Base-by-base conservation (phyloP, 2,797 vertebrate genomes). In the Acrocephalus scirpaceus region DNA sequence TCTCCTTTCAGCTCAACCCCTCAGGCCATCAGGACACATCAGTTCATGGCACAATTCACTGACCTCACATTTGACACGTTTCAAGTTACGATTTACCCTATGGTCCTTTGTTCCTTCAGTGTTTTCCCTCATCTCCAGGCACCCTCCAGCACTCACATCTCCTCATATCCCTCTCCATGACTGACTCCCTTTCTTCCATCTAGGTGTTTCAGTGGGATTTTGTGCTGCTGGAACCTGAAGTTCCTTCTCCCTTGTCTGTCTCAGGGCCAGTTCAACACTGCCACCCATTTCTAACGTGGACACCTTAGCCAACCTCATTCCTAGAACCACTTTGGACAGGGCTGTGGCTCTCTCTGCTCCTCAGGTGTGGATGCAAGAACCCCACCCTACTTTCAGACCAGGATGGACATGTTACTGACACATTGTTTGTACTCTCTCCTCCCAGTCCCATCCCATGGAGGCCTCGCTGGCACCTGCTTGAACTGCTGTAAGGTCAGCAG, bases 201-300 rank as follows among this genome's bases (percentile, higher is more conserved):
- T 5, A 32, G 34, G 21, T 2, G 0, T 53, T 89, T 47, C 0
- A 1, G 15, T 57, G 54, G 38, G 18, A 3, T 48, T 77, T 83
- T 70, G 16, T 17, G 19, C 29, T 42, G 45, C 32, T 79, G 44
- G 50, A 40, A 40, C 45, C 20, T 48, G 29, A 64, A 69, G 26
- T 23, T 69, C 29, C 27, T 78, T 71, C 40, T 64, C 13, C 40
- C 21, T 30, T 19, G 16, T 42, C 57, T 81, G 32, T 32, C 61
- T 58, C 47, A 48, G 60, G 21, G 73, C 20, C 5, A 5, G 42
- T 42, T 69, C 54, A 50, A 16, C 58, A 23, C 0, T 18, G 44
- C 54, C 47, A 32, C 27, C 45, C 3, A 1, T 64, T 86, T 64
- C 69, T 72, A 14, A 36, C 9, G 42, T 32, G 73, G 58, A 26